Conservation (phyloP, 2,113 vertebrate genomes). For the Clinocottus analis region DNA sequence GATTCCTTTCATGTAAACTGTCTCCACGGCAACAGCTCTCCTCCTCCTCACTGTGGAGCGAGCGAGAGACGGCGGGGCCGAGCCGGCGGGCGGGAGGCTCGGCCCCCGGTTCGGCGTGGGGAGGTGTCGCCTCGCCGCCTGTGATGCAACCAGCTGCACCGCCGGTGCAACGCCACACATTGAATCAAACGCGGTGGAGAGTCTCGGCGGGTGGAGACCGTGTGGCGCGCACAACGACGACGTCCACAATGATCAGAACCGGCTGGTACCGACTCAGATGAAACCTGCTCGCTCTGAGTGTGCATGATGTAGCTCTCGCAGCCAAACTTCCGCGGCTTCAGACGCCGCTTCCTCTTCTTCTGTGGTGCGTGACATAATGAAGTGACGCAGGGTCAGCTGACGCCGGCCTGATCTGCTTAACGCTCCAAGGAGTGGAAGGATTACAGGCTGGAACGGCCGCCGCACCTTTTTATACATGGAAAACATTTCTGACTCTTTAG, state of each 20-base stretch:
- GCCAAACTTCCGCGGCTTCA: no score
- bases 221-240: background rate
- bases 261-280: no score
- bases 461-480: no score
- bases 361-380: background rate
- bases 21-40: conserved; percentile 73
- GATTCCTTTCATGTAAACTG: conserved; percentile 68
- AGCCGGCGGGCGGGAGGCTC: conserved; percentile 46
- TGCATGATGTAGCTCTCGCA: no score
- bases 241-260: no score
- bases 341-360: background rate
- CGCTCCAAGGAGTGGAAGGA: conserved; percentile 21
- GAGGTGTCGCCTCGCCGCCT: background rate
- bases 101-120: no score
- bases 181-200: no score
- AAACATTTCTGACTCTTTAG: no score
- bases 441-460: conserved; percentile 9
- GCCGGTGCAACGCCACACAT: conserved; percentile 15
- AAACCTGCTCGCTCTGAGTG: no score
- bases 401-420: conserved; percentile 44
- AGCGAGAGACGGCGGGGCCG: background rate
- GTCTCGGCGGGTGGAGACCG: background rate
- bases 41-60: background rate
- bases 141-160: conserved; percentile 41
- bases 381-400: conserved; percentile 38